A percentile compares a stretch with the other conserved stretches of the same genome.
Evolutionary conservation across 1,140 invertebrate species (phyloP).

Genomic region (Pseudomyrmex flavicornis): DNA sequence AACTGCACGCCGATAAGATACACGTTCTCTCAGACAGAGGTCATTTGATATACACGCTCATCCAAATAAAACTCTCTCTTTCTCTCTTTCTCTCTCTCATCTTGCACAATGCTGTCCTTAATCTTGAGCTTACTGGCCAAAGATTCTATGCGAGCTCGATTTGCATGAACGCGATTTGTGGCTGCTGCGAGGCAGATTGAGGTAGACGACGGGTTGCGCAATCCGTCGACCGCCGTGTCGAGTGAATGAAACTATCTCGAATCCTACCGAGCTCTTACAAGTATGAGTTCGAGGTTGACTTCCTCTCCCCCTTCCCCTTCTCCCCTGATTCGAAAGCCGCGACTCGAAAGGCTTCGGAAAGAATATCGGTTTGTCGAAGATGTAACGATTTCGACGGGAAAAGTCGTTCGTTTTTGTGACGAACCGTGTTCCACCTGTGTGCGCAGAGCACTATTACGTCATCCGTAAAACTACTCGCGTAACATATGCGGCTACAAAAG

Average conservation of each 20-base stretch:
- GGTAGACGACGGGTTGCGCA: slow-evolving; percentile 61
- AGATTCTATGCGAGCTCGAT: slow-evolving; percentile 57
- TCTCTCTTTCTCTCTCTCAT: not conserved
- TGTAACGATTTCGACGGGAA: not conserved
- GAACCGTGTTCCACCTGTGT: slow-evolving; percentile 18
- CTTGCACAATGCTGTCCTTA: slow-evolving; percentile 68
- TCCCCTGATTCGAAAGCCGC: not conserved
- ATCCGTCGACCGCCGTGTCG: slow-evolving; percentile 45
- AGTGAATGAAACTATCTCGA: slow-evolving; percentile 75
- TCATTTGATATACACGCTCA: slow-evolving; percentile 61
- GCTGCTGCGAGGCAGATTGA: slow-evolving; percentile 48
- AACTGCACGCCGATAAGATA: slow-evolving; percentile 17
- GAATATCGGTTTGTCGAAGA: not conserved
- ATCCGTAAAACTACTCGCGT: not conserved
- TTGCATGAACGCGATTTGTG: slow-evolving; percentile 60
- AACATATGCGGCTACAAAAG: too few relatives aligned
- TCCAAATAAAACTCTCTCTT: slow-evolving; percentile 52
- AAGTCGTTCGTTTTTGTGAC: not conserved
- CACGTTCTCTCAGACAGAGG: not conserved
- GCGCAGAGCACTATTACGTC: slow-evolving; percentile 12
- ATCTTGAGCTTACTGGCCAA: slow-evolving; percentile 65
- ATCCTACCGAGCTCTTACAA: slow-evolving; percentile 64
- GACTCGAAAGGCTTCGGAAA: slow-evolving; percentile 9
- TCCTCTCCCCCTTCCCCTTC: too few relatives aligned
- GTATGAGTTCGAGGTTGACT: slow-evolving; percentile 33